phyloP scores from a whole-genome alignment of 2,888 invertebrate genomes.

The Nipponacmea schrenckii region DNA sequence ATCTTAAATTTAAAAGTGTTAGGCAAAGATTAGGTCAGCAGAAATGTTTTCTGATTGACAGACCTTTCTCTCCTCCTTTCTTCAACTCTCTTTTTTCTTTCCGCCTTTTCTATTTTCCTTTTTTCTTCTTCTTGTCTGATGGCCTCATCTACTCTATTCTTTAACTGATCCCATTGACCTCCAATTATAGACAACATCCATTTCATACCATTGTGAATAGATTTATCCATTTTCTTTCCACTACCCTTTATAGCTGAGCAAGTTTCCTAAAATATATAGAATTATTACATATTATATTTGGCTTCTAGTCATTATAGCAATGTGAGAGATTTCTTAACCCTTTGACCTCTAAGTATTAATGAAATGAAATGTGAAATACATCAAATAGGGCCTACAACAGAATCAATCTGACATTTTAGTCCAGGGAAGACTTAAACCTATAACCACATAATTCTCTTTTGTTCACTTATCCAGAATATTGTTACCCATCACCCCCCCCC shows the following conservation, averaged over 20 bases:
- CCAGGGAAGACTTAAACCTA: no score
- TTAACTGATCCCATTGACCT: slow-evolving; percentile 75
- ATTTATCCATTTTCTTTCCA: slow-evolving; percentile 75
- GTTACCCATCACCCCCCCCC: no score
- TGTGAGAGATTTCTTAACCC: no score
- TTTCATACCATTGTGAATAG: slow-evolving; percentile 71
- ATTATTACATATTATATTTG: background rate
- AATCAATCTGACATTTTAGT: no score
- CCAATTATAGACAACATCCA: slow-evolving; percentile 80
- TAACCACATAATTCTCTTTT: no score
- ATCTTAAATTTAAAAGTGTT: background rate
- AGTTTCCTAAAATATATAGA: slow-evolving; percentile 69
- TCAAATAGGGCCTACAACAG: no score
- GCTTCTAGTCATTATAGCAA: no score
- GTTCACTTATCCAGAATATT: no score
- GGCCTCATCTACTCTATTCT: slow-evolving; percentile 75
- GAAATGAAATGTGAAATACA: no score
- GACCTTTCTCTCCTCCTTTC: slow-evolving; percentile 65
- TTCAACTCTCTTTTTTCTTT: slow-evolving; percentile 68
- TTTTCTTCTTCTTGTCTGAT: slow-evolving; percentile 71
- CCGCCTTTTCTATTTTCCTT: slow-evolving; percentile 70
- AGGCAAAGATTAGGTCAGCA: background rate
- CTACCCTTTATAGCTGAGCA: slow-evolving; percentile 67
- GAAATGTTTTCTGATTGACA: no score
- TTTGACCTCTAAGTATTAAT: no score